Percentiles rank a stretch among this genome's conserved stretches.
Evolutionary conservation across 2,888 invertebrate genomes (phyloP).

Genomic region (Portevinia maculata): DNA sequence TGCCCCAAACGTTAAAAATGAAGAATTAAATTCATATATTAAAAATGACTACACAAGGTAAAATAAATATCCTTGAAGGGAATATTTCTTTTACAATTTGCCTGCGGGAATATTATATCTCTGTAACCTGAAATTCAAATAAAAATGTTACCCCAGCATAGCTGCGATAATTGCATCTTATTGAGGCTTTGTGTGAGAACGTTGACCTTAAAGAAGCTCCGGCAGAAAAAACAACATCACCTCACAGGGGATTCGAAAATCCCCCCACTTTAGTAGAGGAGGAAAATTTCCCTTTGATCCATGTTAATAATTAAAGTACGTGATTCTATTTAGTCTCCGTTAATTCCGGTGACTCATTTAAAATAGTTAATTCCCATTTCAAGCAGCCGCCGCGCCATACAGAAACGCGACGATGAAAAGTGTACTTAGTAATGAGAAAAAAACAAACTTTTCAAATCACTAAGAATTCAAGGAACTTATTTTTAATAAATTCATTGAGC

Average conservation of each 20-base stretch:
- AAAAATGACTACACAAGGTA: conserved; percentile 44
- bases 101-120: conserved; percentile 6
- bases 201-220: conserved; percentile 27
- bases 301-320: conserved; percentile 72
- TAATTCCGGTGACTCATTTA: conserved; percentile 65
- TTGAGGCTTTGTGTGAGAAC: conserved; percentile 57
- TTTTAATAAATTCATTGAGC: conserved; percentile 57
- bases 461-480: conserved; percentile 49
- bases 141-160: conserved; percentile 55
- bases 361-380: conserved; percentile 62
- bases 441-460: conserved; percentile 19
- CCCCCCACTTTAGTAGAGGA: conserved; percentile 9
- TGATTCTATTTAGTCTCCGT: conserved; percentile 68
- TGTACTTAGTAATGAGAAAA: conserved; percentile 41
- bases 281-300: conserved; percentile 68
- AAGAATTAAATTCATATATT: conserved; percentile 68
- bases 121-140: conserved; percentile 26
- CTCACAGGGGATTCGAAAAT: conserved; percentile 12
- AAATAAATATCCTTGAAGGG: conserved; percentile 13
- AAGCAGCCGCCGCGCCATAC: not conserved
- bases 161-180: conserved; percentile 71
- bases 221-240: conserved; percentile 11
- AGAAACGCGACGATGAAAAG: conserved; percentile 13
- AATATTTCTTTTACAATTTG: conserved; percentile 19
- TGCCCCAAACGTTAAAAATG: conserved; percentile 60